Percentiles rank a stretch among this genome's conserved stretches.
Conservation (phyloP, 2,888 invertebrate genomes). For the Slavum lentiscoides region DNA sequence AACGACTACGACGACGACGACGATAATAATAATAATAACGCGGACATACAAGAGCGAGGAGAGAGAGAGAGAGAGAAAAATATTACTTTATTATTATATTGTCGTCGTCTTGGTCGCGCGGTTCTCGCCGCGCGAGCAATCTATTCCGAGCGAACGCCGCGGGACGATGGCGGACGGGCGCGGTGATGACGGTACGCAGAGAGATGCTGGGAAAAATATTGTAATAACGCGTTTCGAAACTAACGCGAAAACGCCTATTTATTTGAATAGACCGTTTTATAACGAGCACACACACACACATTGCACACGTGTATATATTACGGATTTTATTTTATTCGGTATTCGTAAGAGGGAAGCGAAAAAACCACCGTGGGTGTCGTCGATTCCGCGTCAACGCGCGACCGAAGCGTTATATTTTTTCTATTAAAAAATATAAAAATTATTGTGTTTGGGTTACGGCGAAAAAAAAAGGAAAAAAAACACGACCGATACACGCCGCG, state of each 20-base stretch:
- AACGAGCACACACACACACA: background rate
- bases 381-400: constrained; percentile 33
- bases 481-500: constrained; percentile 14
- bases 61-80: constrained; percentile 38
- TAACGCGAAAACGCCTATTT: constrained; percentile 41
- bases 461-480: background rate
- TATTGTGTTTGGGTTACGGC: background rate
- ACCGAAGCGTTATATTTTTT: constrained; percentile 16
- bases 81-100: constrained; percentile 41
- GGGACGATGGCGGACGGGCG: no score
- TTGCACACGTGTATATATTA: background rate
- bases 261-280: constrained; percentile 27
- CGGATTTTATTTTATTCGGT: background rate
- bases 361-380: constrained; percentile 37
- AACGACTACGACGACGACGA: constrained; percentile 7
- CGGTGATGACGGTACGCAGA: background rate
- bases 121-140: no score
- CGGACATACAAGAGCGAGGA: constrained; percentile 30
- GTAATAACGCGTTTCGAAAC: constrained; percentile 18
- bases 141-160: background rate
- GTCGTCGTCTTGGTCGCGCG: constrained; percentile 20
- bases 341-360: constrained; percentile 5
- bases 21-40: constrained; percentile 33
- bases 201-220: constrained; percentile 27
- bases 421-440: constrained; percentile 27